Conservation (phyloP, 2,113 vertebrate genomes). For the Colinus virginianus region DNA sequence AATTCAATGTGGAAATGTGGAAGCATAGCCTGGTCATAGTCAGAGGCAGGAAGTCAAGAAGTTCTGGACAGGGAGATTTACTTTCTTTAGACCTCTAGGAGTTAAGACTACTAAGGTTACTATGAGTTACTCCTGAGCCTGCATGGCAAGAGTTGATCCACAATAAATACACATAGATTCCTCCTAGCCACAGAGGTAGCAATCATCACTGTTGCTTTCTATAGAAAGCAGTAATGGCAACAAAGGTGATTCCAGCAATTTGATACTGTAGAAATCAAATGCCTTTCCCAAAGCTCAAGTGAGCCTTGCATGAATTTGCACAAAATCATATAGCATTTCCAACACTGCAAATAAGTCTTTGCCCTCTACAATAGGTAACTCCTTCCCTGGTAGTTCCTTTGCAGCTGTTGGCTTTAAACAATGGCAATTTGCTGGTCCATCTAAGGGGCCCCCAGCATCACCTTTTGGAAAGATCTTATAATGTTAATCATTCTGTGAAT, state of each 20-base stretch:
- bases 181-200: neutral
- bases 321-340: neutral
- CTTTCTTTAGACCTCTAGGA: neutral
- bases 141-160: neutral
- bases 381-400: neutral
- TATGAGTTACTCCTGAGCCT: neutral
- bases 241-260: neutral
- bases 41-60: neutral
- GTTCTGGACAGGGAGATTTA: neutral
- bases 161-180: neutral
- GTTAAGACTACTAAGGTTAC: neutral
- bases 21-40: neutral
- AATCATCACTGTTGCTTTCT: neutral
- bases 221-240: neutral
- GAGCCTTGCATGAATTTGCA: neutral
- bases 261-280: neutral
- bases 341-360: neutral
- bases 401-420: neutral
- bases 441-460: neutral
- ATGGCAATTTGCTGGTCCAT: accelerated
- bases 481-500: neutral
- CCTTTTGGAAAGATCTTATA: neutral
- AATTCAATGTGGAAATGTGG: neutral
- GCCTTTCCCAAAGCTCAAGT: neutral
- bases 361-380: neutral